Percentiles rank a stretch among this genome's conserved stretches.
phyloP scores from a whole-genome alignment of 2,888 invertebrate species.

The Drosophila kanekoi region DNA sequence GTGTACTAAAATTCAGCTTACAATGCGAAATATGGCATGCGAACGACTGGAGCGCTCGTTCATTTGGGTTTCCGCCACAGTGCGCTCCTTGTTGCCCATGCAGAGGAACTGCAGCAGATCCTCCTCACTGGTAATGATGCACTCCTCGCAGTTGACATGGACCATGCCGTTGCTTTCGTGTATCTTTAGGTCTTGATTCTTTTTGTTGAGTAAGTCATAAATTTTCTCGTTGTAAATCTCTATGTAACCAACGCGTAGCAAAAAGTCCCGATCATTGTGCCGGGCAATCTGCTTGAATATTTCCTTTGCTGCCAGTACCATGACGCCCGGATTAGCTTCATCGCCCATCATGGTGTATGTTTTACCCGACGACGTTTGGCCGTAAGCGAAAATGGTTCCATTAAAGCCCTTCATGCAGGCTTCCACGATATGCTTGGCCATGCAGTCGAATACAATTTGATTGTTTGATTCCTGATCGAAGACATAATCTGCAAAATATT shows the following conservation, averaged over 20 bases:
- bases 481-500: constrained; percentile 88
- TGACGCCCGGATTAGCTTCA: constrained; percentile 89
- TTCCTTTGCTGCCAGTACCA: constrained; percentile 89
- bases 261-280: constrained; percentile 89
- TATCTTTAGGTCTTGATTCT: constrained; percentile 88
- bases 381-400: constrained; percentile 96
- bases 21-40: constrained; percentile 94
- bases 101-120: constrained; percentile 88
- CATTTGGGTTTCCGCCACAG: constrained; percentile 93
- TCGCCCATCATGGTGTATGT: constrained; percentile 94
- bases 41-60: constrained; percentile 95
- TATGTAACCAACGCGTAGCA: constrained; percentile 92
- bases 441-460: constrained; percentile 88
- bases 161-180: constrained; percentile 88
- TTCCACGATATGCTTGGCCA: constrained; percentile 90
- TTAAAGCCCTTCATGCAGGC: constrained; percentile 91
- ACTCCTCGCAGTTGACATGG: constrained; percentile 88
- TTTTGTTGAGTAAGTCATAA: constrained; percentile 89
- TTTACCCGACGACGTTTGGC: constrained; percentile 95
- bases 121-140: constrained; percentile 87
- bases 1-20: constrained; percentile 85
- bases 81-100: constrained; percentile 89
- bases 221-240: constrained; percentile 96
- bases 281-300: constrained; percentile 89
- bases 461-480: constrained; percentile 88